phyloP scores from a whole-genome alignment of 2,888 invertebrate species.

The Tillus elongatus region DNA sequence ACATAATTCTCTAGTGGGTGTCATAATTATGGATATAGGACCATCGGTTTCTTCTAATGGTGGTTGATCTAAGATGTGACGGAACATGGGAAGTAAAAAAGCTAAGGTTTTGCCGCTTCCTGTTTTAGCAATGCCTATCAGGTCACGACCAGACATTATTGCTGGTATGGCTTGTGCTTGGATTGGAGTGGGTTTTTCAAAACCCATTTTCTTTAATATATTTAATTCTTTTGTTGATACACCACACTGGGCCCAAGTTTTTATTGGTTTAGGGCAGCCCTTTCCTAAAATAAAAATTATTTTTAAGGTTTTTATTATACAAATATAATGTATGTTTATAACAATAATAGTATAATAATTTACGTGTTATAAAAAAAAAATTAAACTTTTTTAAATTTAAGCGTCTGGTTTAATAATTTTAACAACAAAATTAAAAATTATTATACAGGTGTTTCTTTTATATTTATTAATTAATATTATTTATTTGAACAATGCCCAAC shows the following conservation, averaged over 20 bases:
- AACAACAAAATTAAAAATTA: too few relatives aligned
- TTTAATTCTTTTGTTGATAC: slow-evolving; percentile 93
- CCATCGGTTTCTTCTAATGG: slow-evolving; percentile 94
- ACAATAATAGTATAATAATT: too few relatives aligned
- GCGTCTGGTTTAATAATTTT: too few relatives aligned
- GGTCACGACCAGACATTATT: slow-evolving; percentile 92
- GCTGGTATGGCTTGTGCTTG: slow-evolving; percentile 96
- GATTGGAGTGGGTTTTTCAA: slow-evolving; percentile 97
- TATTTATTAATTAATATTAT: too few relatives aligned
- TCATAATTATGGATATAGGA: slow-evolving; percentile 94
- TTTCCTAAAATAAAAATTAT: slow-evolving; percentile 44
- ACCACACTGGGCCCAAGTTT: slow-evolving; percentile 97
- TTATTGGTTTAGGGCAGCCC: slow-evolving; percentile 91
- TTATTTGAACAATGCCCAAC: too few relatives aligned
- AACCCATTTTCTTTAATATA: slow-evolving; percentile 77
- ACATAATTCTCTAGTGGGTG: slow-evolving; percentile 94
- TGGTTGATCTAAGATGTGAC: slow-evolving; percentile 91
- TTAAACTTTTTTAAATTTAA: too few relatives aligned
- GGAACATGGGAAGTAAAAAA: slow-evolving; percentile 94
- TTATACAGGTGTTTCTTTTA: too few relatives aligned
- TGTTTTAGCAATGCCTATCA: slow-evolving; percentile 98
- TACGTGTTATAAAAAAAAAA: too few relatives aligned
- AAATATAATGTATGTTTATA: too few relatives aligned
- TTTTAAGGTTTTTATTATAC: slow-evolving; percentile 5
- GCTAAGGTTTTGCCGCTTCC: slow-evolving; percentile 98